Evolutionary conservation across 2,113 vertebrate species (phyloP).

Genomic region (Thomomys bottae): DNA sequence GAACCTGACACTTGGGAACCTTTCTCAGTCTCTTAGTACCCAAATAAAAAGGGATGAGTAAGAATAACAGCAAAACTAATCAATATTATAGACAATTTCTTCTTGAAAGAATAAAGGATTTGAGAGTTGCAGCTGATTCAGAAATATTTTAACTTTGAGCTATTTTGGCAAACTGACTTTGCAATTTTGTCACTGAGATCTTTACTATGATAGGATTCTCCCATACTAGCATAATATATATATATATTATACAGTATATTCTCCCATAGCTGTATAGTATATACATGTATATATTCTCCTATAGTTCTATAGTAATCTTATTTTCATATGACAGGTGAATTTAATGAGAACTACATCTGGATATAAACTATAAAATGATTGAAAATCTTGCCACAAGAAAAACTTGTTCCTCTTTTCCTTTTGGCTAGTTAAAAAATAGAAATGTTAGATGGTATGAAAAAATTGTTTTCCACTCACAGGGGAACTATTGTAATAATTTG

Average conservation of each 20-base stretch:
- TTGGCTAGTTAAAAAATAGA: not conserved
- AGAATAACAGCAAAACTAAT: conserved; percentile 18
- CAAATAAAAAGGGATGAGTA: not conserved
- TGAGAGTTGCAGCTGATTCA: not conserved
- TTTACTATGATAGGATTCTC: conserved; percentile 19
- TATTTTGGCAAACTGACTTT: not conserved
- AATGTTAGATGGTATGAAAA: not conserved
- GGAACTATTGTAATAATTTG: not conserved
- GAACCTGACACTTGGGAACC: not conserved
- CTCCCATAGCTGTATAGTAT: not conserved
- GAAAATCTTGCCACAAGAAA: not conserved
- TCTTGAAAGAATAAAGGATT: conserved; percentile 31
- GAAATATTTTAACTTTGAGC: conserved; percentile 17
- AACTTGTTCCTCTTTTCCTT: not conserved
- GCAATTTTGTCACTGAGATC: not conserved
- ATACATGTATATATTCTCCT: not conserved
- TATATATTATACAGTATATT: not conserved
- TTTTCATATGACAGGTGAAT: conserved; percentile 6
- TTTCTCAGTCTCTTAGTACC: not conserved
- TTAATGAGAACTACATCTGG: conserved; percentile 16
- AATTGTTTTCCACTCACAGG: not conserved
- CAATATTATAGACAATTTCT: not conserved
- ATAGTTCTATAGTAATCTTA: not conserved
- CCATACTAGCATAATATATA: not conserved
- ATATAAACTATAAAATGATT: not conserved